phyloP scores from a whole-genome alignment of 2,888 invertebrate species.

The Drosophila macrothrix region DNA sequence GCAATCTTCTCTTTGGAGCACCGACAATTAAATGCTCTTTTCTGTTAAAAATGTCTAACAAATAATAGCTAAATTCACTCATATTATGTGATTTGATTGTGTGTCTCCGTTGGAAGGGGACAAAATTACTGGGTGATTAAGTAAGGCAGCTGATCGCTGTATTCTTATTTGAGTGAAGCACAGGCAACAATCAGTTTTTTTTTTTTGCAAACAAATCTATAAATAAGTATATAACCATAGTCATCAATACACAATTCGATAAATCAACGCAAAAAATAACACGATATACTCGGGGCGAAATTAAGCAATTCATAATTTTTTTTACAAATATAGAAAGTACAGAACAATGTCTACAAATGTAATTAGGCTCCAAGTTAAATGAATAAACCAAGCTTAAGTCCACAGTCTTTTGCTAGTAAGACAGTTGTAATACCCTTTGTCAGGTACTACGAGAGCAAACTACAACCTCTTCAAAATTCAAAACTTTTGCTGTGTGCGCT shows the following conservation, averaged over 20 bases:
- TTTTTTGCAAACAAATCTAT: background rate
- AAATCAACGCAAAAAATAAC: background rate
- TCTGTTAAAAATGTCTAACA: background rate
- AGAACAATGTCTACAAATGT: background rate
- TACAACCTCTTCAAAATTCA: slow-evolving; percentile 8
- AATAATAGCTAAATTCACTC: fast-evolving
- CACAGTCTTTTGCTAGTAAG: background rate
- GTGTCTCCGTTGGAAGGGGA: too few relatives aligned
- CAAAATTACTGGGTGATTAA: too few relatives aligned
- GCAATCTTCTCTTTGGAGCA: background rate
- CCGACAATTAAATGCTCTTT: slow-evolving; percentile 8
- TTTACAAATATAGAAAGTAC: background rate
- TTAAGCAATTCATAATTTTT: background rate
- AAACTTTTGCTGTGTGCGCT: slow-evolving; percentile 12
- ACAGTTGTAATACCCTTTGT: background rate
- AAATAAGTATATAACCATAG: background rate
- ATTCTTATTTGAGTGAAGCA: background rate
- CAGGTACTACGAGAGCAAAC: slow-evolving; percentile 1
- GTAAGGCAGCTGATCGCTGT: fast-evolving
- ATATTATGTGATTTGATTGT: background rate
- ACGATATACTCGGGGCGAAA: background rate
- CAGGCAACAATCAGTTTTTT: too few relatives aligned
- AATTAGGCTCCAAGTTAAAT: background rate
- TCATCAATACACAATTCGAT: background rate
- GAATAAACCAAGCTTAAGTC: background rate